Conservation (phyloP, 1,140 invertebrate genomes). For the Drosophila nigrodunni region DNA sequence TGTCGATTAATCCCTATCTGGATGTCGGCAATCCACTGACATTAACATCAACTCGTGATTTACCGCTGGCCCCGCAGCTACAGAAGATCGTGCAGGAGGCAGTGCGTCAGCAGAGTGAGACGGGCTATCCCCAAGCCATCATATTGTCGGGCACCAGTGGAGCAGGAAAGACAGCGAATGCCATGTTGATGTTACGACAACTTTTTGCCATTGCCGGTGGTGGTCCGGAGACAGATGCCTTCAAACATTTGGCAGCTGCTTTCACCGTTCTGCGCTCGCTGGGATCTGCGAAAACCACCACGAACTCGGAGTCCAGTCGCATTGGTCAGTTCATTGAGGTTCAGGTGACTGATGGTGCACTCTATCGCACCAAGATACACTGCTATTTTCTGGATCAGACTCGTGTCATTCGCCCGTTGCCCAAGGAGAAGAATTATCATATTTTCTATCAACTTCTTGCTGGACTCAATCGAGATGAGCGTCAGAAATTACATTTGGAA, state of each 20-base stretch:
- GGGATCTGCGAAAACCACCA: slow-evolving; percentile 94
- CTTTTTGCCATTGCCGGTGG: slow-evolving; percentile 97
- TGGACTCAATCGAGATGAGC: slow-evolving; percentile 93
- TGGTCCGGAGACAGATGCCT: slow-evolving; percentile 97
- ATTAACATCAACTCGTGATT: slow-evolving; percentile 91
- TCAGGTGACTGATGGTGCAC: slow-evolving; percentile 97
- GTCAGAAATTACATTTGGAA: slow-evolving; percentile 93
- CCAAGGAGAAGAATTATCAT: slow-evolving; percentile 97
- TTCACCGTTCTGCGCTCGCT: slow-evolving; percentile 96
- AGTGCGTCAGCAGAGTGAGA: slow-evolving; percentile 96
- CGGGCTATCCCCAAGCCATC: slow-evolving; percentile 97
- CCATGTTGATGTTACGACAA: slow-evolving; percentile 95
- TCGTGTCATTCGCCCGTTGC: slow-evolving; percentile 92
- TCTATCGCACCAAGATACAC: slow-evolving; percentile 98
- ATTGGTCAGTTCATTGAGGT: slow-evolving; percentile 98
- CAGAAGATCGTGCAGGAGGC: slow-evolving; percentile 95
- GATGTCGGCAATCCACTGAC: slow-evolving; percentile 95
- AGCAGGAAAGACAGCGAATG: slow-evolving; percentile 97
- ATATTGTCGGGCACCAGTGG: slow-evolving; percentile 96
- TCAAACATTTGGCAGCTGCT: slow-evolving; percentile 96
- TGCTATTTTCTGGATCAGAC: slow-evolving; percentile 97
- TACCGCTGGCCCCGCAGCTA: slow-evolving; percentile 90
- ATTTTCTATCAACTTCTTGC: slow-evolving; percentile 99
- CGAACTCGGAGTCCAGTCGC: slow-evolving; percentile 96
- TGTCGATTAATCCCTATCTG: slow-evolving; percentile 95